Conservation (phyloP, 2,113 vertebrate genomes). For the Stegostoma tigrinum region DNA sequence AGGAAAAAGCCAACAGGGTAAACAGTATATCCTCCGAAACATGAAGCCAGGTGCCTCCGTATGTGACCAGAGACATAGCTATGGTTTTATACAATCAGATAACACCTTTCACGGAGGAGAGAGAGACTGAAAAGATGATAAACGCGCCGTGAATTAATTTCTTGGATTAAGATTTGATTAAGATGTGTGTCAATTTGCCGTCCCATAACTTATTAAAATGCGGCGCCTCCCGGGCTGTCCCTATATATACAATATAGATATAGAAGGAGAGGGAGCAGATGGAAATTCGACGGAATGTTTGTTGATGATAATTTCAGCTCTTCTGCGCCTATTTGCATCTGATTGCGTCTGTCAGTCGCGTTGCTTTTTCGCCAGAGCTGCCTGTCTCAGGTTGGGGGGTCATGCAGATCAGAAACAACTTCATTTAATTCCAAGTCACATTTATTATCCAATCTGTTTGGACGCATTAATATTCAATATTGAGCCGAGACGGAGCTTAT, state of each 20-base stretch:
- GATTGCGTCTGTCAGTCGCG: slow-evolving; percentile 69
- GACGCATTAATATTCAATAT: slow-evolving; percentile 60
- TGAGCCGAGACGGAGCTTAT: slow-evolving; percentile 45
- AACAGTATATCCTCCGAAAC: neutral
- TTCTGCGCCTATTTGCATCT: slow-evolving; percentile 81
- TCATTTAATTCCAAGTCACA: slow-evolving; percentile 64
- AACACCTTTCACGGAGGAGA: neutral
- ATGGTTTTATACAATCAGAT: slow-evolving; percentile 4
- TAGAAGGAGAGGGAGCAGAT: slow-evolving; percentile 70
- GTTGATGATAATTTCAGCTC: slow-evolving; percentile 87
- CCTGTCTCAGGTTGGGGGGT: slow-evolving; percentile 46
- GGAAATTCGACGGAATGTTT: slow-evolving; percentile 85
- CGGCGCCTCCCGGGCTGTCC: slow-evolving; percentile 39
- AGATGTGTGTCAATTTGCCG: slow-evolving; percentile 95
- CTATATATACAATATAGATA: slow-evolving; percentile 51
- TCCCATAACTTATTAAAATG: slow-evolving; percentile 89
- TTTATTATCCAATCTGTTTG: slow-evolving; percentile 60
- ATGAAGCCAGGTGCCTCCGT: neutral
- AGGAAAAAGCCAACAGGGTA: neutral
- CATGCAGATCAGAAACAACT: slow-evolving; percentile 56
- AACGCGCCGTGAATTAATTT: slow-evolving; percentile 86
- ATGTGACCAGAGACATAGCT: neutral
- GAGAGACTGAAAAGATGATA: slow-evolving; percentile 52
- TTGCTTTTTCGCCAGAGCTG: slow-evolving; percentile 48
- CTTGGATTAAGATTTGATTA: slow-evolving; percentile 91